Conservation (phyloP, 2,797 vertebrate genomes). For the Pachyuromys duprasi region DNA sequence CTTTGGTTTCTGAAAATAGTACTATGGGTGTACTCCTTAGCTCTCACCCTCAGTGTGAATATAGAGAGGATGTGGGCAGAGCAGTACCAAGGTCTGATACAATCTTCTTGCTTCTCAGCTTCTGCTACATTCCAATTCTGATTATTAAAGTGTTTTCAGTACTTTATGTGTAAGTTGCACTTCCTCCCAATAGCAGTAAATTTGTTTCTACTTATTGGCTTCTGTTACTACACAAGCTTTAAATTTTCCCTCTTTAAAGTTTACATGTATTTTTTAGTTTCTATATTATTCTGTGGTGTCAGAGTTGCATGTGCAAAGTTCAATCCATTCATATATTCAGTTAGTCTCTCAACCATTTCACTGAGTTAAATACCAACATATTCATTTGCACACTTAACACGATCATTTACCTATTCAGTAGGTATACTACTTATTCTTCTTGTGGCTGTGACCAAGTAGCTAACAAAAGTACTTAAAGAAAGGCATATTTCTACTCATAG, state of each 20-base stretch:
- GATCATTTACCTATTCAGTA: background rate
- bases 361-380: background rate
- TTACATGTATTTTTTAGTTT: background rate
- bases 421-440: background rate
- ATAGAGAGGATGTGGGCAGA: background rate
- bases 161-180: background rate
- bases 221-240: background rate
- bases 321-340: background rate
- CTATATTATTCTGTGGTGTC: background rate
- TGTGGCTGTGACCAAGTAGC: background rate
- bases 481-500: background rate
- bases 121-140: background rate
- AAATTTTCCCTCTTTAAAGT: background rate
- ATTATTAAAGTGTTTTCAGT: conserved; percentile 2
- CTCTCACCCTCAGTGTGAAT: background rate
- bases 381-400: background rate
- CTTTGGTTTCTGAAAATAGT: background rate
- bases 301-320: background rate
- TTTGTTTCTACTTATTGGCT: background rate
- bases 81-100: background rate
- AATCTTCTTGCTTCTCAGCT: background rate
- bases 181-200: background rate
- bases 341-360: background rate
- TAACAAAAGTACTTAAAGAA: background rate
- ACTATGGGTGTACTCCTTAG: background rate